These are phyloP conservation scores for Liolophura sinensis DNA, from an alignment of 1,140 invertebrate genomes.

Conservation along the genomic window DNA sequence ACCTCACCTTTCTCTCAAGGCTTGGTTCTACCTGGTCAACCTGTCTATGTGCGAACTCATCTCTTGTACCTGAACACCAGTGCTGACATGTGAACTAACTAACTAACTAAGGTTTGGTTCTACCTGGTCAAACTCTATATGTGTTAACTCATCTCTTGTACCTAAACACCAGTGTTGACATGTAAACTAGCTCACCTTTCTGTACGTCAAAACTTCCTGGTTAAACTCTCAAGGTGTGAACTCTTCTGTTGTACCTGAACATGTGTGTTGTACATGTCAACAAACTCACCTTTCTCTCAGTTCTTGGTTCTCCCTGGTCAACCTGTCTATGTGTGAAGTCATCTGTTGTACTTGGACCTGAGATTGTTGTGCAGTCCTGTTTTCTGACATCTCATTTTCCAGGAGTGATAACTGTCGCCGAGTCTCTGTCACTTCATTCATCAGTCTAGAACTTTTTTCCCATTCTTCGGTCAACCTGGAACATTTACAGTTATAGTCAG, in stretches of 20 bases:
- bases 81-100: not conserved
- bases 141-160: conserved; percentile 5
- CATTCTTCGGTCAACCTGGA: conserved; percentile 33
- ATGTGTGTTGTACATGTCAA: not conserved
- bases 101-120: not conserved
- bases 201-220: not conserved
- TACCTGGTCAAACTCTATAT: not conserved
- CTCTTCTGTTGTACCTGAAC: not conserved
- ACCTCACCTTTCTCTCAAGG: conserved; percentile 36
- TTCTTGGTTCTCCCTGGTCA: conserved; percentile 34
- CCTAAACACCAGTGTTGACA: not conserved
- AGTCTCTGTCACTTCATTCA: conserved; percentile 34
- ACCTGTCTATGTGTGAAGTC: conserved; percentile 26
- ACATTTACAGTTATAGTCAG: conserved; percentile 8
- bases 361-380: conserved; percentile 14
- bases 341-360: conserved; percentile 27
- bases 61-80: conserved; percentile 21
- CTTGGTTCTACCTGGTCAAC: conserved; percentile 33
- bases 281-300: conserved; percentile 35
- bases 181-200: no score
- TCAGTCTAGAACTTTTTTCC: conserved; percentile 32
- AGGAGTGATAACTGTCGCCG: conserved; percentile 25
- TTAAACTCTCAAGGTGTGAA: not conserved
- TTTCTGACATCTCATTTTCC: conserved; percentile 28
- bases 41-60: conserved; percentile 31